Evolutionary conservation across 2,888 invertebrate genomes (phyloP).

Genomic region (Yponomeuta cagnagella): DNA sequence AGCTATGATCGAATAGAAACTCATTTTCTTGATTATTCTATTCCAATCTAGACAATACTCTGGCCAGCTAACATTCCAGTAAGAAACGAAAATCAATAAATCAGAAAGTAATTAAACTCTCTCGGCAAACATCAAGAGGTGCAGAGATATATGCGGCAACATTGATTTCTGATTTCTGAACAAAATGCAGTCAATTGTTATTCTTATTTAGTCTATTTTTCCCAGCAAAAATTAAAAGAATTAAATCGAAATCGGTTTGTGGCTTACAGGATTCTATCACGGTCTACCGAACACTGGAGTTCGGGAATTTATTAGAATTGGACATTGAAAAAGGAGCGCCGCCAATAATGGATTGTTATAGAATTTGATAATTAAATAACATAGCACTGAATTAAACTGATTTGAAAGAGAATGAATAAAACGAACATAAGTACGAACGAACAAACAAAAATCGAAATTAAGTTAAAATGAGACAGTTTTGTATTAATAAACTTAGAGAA

Average conservation of each 20-base stretch:
- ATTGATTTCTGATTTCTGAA: too few species aligned
- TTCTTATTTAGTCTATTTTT: background rate
- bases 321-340: slow-evolving; percentile 1
- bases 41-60: too few species aligned
- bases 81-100: too few species aligned
- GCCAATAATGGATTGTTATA: background rate
- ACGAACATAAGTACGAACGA: too few species aligned
- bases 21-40: too few species aligned
- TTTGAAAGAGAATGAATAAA: too few species aligned
- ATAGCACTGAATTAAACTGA: too few species aligned
- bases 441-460: too few species aligned
- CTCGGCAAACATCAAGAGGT: background rate
- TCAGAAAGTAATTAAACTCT: background rate
- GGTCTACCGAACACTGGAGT: slow-evolving; percentile 44
- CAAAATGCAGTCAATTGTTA: background rate
- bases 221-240: slow-evolving; percentile 36
- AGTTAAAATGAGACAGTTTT: too few species aligned
- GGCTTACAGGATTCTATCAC: slow-evolving; percentile 39
- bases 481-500: background rate
- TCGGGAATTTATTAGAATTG: slow-evolving; percentile 11
- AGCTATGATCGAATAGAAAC: background rate
- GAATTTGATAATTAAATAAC: too few species aligned
- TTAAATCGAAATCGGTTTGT: slow-evolving; percentile 43
- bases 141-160: background rate
- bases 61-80: too few species aligned